A percentile compares a stretch with the other conserved stretches of the same genome.
Conservation (phyloP, 30 jellyfish, hydroid and myxozoan species). For the Aurelia aurita region DNA sequence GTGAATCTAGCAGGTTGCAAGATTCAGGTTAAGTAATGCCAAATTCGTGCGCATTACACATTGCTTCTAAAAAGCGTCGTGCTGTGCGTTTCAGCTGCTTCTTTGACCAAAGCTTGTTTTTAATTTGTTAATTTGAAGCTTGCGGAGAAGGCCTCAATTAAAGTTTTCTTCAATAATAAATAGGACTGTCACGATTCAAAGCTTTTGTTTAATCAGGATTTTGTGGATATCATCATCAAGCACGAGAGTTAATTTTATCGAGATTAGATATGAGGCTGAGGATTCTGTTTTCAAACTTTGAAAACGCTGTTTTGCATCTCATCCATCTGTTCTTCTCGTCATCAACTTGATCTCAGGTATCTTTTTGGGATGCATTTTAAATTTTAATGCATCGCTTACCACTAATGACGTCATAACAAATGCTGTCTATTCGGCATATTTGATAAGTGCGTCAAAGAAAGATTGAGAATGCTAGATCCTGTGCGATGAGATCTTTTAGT, state of each 20-base stretch:
- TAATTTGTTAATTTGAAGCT: not conserved
- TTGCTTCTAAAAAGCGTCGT: not conserved
- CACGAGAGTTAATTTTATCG: not conserved
- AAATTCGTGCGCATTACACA: not conserved
- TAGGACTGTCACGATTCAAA: not conserved
- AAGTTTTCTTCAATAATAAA: constrained; percentile 6
- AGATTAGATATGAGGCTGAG: not conserved
- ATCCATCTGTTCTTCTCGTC: not conserved
- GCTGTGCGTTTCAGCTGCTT: constrained; percentile 9
- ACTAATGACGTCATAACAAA: constrained; percentile 1
- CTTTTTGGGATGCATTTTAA: not conserved
- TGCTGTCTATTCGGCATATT: not conserved
- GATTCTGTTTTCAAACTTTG: not conserved
- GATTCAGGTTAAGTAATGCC: too few species aligned
- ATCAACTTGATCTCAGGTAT: not conserved
- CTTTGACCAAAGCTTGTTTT: not conserved
- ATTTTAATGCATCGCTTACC: not conserved
- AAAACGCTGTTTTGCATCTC: not conserved
- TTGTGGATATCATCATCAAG: constrained; percentile 1
- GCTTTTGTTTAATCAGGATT: constrained; percentile 4
- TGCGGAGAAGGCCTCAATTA: not conserved
- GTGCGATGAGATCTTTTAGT: too few species aligned
- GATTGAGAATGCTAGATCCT: too few species aligned
- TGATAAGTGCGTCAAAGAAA: not conserved
- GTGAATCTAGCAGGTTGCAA: too few species aligned